Percentiles rank a stretch among this genome's conserved stretches.
Evolutionary conservation across 2,113 vertebrate species (phyloP).

Genomic region (Taxidea taxus): DNA sequence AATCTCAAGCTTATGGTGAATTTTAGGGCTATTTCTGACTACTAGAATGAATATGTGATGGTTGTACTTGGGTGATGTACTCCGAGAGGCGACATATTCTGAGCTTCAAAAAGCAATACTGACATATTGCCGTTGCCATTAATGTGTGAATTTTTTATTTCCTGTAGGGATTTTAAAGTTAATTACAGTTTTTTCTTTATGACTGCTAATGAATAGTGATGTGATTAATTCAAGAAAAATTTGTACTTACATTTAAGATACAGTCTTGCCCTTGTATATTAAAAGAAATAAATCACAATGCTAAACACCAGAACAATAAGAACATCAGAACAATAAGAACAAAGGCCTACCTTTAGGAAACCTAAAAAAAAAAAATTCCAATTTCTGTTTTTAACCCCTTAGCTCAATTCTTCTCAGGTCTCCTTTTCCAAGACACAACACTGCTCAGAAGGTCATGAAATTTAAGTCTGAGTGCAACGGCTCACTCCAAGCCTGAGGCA

Average conservation of each 20-base stretch:
- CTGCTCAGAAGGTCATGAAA: neutral
- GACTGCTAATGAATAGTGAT: neutral
- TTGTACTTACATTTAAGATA: neutral
- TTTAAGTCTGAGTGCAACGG: neutral
- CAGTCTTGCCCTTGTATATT: neutral
- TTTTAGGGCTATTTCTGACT: neutral
- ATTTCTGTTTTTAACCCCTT: neutral
- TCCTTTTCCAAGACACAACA: neutral
- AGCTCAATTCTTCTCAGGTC: neutral
- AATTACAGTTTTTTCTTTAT: neutral
- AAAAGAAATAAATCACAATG: neutral
- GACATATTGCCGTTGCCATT: neutral
- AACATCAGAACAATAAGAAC: neutral
- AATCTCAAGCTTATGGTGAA: neutral
- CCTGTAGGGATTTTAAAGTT: neutral
- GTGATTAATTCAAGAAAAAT: conserved; percentile 30
- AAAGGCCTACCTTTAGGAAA: neutral
- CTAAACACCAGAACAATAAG: neutral
- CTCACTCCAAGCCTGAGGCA: neutral
- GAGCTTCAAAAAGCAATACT: neutral
- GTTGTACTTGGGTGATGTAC: neutral
- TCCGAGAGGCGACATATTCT: neutral
- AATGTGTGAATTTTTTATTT: neutral
- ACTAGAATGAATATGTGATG: neutral
- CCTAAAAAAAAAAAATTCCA: neutral